These are phyloP conservation scores for Simalia tracyae DNA, from an alignment of 2,797 vertebrate genomes.

Conservation along the genomic window DNA sequence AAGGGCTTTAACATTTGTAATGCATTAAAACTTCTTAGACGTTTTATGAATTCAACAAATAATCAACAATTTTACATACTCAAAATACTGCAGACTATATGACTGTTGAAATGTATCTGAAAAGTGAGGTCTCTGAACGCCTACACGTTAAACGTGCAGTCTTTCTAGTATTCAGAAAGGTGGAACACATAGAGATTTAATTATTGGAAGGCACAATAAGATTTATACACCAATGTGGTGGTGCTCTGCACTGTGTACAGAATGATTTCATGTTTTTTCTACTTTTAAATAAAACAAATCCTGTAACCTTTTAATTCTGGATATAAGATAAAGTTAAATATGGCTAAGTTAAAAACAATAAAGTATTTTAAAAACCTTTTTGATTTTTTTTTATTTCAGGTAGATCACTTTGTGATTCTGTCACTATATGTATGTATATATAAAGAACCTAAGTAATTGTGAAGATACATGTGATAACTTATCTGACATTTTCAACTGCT, in stretches of 20 bases:
- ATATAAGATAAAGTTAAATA: neutral
- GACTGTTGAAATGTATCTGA: slow-evolving; percentile 31
- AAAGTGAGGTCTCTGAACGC: neutral
- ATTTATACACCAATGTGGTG: neutral
- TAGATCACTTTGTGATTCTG: neutral
- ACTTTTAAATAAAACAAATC: slow-evolving; percentile 14
- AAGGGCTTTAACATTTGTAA: slow-evolving; percentile 56
- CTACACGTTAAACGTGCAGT: neutral
- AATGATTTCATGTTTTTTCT: slow-evolving; percentile 8
- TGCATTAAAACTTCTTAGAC: slow-evolving; percentile 15
- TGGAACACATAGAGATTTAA: neutral
- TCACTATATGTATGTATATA: neutral
- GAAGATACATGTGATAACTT: neutral
- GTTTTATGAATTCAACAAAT: slow-evolving; percentile 9
- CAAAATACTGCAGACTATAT: slow-evolving; percentile 1
- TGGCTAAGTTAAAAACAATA: slow-evolving; percentile 29
- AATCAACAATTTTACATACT: neutral
- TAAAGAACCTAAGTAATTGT: neutral
- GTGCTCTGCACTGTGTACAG: neutral
- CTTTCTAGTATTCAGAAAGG: neutral
- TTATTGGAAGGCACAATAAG: neutral
- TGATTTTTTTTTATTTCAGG: neutral
- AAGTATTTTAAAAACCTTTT: neutral
- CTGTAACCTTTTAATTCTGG: neutral
- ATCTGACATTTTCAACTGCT: neutral